Evolutionary conservation across 2,888 invertebrate genomes (phyloP), one percentile per base, ranked within the genome.

Genomic region (Microdon myrmicae): DNA sequence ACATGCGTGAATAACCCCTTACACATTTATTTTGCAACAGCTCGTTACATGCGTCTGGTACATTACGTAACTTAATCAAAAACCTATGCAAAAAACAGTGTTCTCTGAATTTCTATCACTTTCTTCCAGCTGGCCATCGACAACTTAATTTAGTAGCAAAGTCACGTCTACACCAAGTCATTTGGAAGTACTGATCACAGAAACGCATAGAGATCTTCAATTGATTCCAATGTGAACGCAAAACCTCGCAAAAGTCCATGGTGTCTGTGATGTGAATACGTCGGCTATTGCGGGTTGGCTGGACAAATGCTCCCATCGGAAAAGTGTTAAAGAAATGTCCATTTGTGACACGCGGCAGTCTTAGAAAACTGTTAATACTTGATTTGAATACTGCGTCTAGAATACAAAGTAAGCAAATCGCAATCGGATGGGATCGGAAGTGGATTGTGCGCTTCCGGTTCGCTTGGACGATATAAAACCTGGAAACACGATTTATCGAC

Each of bases 201-300:
- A 17, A 19, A 20, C 35, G 28, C 16, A 19, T 31, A 26, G 22
- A 29, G 2, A 9, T 3, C 1, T 13, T 28, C 20, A 20, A 19
- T n/a, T 49, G 45, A 47, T 38, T 25, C 19, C 31, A 28, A 7
- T 10, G 4, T n/a, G 16, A 32, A 1, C 20, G 5, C 5, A 29
- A 7, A 2, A 6, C 20, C 19, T 39, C 38, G 43, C 23, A 39
- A 49, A 54, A 37, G n/a, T 26, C 22, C 49, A 47, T 47, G 47
- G 43, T 37, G 12, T 43, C 37, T 47, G 41, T 58, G 64, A 58
- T 56, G 51, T 58, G 47, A 58, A 39, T 64, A 38, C 34, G 53
- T 25, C 17, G 32, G 45, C 37, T n/a, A n/a, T n/a, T n/a, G n/a
- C n/a, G n/a, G n/a, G n/a, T n/a, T n/a, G n/a, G n/a, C n/a, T n/a